phyloP scores from a whole-genome alignment of 2,113 vertebrate genomes.

The cattle (Bos taurus) region DNA sequence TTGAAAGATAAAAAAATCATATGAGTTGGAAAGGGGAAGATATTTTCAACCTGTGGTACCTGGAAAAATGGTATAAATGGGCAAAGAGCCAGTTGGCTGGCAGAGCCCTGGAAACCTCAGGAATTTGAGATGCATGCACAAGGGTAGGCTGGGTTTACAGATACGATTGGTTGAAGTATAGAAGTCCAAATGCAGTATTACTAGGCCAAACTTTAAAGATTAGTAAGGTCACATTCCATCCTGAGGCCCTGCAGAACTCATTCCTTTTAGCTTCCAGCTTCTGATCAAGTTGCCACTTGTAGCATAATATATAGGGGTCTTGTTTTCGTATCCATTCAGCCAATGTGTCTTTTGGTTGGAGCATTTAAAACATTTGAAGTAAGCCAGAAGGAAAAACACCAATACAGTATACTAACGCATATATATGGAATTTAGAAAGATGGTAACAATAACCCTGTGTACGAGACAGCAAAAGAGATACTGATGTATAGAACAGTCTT shows the following conservation, averaged over 20 bases:
- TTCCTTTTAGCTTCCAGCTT: neutral
- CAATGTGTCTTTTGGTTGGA: neutral
- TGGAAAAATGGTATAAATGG: neutral
- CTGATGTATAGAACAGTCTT: too few relatives aligned
- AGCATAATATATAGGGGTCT: neutral
- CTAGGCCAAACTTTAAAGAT: neutral
- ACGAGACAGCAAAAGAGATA: too few relatives aligned
- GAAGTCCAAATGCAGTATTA: neutral
- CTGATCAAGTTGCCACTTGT: neutral
- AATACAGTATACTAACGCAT: too few relatives aligned
- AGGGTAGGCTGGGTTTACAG: neutral
- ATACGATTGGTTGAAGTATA: neutral
- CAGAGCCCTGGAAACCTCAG: neutral
- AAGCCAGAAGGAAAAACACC: too few relatives aligned
- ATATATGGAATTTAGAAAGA: too few relatives aligned
- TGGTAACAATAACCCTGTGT: too few relatives aligned
- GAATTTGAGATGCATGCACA: accelerated
- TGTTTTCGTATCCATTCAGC: neutral
- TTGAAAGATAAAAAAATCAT: neutral
- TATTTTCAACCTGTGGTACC: neutral
- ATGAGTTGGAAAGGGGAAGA: neutral
- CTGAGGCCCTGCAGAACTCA: neutral
- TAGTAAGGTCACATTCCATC: neutral
- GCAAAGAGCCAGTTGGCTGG: neutral
- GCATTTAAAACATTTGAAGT: neutral